Evolutionary conservation across 2,113 vertebrate species (phyloP).

Genomic region (Oreochromis tanganicae): DNA sequence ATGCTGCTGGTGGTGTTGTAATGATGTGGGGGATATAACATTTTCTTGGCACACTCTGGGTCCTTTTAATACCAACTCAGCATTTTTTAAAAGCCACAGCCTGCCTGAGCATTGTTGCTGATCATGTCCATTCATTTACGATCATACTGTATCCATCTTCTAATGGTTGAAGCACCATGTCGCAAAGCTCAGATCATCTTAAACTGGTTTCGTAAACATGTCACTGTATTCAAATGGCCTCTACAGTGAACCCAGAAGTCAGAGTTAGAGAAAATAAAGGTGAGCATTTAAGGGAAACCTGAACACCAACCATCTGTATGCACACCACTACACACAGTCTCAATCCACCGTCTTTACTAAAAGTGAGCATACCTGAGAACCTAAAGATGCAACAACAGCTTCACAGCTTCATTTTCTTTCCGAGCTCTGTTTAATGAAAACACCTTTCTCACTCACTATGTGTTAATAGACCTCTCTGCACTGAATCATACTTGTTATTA

Average conservation of each 20-base stretch:
- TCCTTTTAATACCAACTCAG: not conserved
- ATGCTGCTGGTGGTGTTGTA: not conserved
- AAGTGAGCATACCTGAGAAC: constrained; percentile 13
- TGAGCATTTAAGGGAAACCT: not conserved
- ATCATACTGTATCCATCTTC: not conserved
- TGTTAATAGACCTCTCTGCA: not conserved
- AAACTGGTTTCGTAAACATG: not conserved
- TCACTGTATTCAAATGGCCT: not conserved
- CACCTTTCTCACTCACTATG: not conserved
- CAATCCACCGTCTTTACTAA: constrained; percentile 9
- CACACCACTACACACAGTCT: not conserved
- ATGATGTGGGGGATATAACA: not conserved
- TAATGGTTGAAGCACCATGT: not conserved
- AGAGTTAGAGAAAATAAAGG: not conserved
- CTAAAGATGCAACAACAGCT: constrained; percentile 10
- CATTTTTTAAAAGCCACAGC: not conserved
- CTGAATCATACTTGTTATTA: not conserved
- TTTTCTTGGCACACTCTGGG: not conserved
- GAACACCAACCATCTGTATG: not conserved
- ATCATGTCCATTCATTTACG: not conserved
- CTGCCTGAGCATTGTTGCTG: not conserved
- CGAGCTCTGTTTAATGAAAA: not conserved
- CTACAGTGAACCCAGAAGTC: not conserved
- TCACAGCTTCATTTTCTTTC: not conserved
- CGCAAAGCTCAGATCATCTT: not conserved